A percentile compares a stretch with the other conserved stretches of the same genome.
Evolutionary conservation across 2,888 invertebrate species (phyloP).

Genomic region (Eumacrocentrus americanus): DNA sequence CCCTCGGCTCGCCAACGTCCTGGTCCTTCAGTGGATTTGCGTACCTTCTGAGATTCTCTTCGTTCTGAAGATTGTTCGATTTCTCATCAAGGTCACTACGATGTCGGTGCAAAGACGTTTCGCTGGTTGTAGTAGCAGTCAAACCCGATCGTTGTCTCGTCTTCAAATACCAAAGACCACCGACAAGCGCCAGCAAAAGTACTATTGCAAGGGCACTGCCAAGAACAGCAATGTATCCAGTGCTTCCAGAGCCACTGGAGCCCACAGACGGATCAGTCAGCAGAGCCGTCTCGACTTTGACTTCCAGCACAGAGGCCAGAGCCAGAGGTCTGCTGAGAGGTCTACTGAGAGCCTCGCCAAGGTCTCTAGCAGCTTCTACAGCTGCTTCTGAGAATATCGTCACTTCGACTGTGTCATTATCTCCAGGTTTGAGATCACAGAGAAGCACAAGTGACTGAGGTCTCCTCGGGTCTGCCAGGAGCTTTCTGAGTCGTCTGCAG

Average conservation of each 20-base stretch:
- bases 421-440: constrained; percentile 82
- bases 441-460: constrained; percentile 76
- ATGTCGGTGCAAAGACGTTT: constrained; percentile 61
- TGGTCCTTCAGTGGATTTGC: constrained; percentile 79
- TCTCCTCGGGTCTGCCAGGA: constrained; percentile 68
- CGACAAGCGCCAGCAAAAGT: constrained; percentile 49
- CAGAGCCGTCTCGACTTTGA: constrained; percentile 76
- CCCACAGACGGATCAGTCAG: constrained; percentile 61
- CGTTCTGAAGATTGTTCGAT: constrained; percentile 89
- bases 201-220: constrained; percentile 53
- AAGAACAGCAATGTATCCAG: constrained; percentile 52
- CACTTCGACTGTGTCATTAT: constrained; percentile 84
- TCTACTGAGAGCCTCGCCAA: constrained; percentile 76
- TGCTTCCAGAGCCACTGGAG: constrained; percentile 33
- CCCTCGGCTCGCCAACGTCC: constrained; percentile 64
- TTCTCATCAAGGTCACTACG: constrained; percentile 79
- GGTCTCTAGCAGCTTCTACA: constrained; percentile 76
- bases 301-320: constrained; percentile 76
- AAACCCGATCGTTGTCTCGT: constrained; percentile 52
- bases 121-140: constrained; percentile 58
- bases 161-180: constrained; percentile 54
- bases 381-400: constrained; percentile 85
- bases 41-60: constrained; percentile 85
- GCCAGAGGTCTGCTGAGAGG: constrained; percentile 67
- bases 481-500: constrained; percentile 76